Evolutionary conservation across 1,140 invertebrate genomes (phyloP).

Genomic region (Ceratitis capitata): DNA sequence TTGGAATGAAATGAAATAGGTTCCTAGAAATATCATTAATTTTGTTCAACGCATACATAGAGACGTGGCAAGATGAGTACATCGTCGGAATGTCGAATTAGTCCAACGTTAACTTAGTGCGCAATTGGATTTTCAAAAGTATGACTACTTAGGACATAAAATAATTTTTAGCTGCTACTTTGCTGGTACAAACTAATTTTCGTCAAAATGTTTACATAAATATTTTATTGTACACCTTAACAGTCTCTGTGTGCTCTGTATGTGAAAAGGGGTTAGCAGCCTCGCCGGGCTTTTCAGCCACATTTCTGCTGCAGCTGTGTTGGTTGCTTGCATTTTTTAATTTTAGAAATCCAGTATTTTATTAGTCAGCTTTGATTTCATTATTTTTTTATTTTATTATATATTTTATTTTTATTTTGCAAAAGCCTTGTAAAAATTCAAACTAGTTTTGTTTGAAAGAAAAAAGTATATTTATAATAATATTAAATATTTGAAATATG

Average conservation of each 20-base stretch:
- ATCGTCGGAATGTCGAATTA: no score
- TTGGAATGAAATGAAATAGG: no score
- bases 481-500: constrained; percentile 11
- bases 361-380: constrained; percentile 22
- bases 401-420: no score
- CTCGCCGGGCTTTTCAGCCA: neutral
- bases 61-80: no score
- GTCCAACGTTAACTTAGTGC: constrained; percentile 9
- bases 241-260: no score
- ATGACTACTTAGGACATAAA: neutral
- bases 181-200: neutral
- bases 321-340: neutral
- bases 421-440: constrained; percentile 3
- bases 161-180: neutral
- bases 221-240: neutral
- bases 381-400: no score
- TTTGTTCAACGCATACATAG: no score
- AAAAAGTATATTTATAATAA: neutral
- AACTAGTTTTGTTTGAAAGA: neutral
- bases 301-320: neutral
- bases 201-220: neutral
- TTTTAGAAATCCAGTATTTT: constrained; percentile 1
- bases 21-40: no score
- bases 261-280: neutral
- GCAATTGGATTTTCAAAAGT: neutral